Conservation (phyloP, 2,113 vertebrate genomes). For the Myodes glareolus region DNA sequence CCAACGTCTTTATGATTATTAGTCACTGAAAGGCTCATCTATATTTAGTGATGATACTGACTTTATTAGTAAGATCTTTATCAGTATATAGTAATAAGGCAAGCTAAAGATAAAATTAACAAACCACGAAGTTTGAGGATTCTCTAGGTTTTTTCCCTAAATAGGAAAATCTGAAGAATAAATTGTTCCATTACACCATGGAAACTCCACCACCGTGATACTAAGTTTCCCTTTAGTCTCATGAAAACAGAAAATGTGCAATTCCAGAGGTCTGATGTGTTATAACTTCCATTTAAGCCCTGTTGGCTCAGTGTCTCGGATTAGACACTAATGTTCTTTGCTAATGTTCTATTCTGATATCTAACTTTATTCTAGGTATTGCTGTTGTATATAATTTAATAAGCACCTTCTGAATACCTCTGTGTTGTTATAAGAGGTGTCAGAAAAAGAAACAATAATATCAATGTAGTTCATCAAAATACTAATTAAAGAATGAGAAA, state of each 20-base stretch:
- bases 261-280: no score
- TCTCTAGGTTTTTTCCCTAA: background rate
- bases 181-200: background rate
- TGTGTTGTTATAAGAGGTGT: background rate
- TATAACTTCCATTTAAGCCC: background rate
- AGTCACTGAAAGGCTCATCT: background rate
- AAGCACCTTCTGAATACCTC: background rate
- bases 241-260: background rate
- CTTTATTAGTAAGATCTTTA: background rate
- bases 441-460: slow-evolving; percentile 30
- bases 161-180: background rate
- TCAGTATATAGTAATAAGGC: background rate
- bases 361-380: background rate
- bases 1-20: background rate
- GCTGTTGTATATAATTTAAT: background rate
- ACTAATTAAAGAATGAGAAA: slow-evolving; percentile 40
- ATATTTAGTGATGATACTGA: background rate
- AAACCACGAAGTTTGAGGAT: background rate
- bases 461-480: slow-evolving; percentile 27
- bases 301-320: background rate
- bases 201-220: background rate
- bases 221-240: background rate
- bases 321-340: background rate
- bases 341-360: background rate
- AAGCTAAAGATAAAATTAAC: slow-evolving; percentile 1